These are phyloP conservation scores for Galago senegalensis DNA, from an alignment of 2,797 vertebrate genomes.

Conservation along the genomic window DNA sequence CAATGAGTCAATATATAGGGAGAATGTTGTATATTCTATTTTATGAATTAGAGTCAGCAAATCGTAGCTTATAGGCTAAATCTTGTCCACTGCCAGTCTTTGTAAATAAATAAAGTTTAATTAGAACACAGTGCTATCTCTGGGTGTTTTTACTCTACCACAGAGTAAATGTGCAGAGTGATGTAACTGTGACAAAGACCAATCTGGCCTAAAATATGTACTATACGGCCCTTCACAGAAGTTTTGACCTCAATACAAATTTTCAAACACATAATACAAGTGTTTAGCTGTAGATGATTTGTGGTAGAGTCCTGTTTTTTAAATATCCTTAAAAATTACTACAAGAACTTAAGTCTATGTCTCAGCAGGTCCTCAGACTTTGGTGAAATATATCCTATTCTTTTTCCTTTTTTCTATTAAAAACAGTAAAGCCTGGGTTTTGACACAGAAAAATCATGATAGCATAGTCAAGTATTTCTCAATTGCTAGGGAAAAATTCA, in stretches of 20 bases:
- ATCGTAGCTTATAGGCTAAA: not conserved
- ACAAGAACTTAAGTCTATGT: not conserved
- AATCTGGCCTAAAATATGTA: not conserved
- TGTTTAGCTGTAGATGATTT: not conserved
- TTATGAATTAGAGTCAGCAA: not conserved
- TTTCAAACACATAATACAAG: not conserved
- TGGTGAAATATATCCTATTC: not conserved
- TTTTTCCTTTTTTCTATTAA: not conserved
- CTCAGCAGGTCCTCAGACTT: not conserved
- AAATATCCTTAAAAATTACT: not conserved
- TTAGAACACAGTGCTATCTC: not conserved
- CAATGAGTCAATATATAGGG: no score
- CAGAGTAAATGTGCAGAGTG: not conserved
- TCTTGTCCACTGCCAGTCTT: no score
- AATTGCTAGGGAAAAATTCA: conserved; percentile 28
- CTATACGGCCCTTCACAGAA: not conserved
- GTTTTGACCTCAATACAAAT: not conserved
- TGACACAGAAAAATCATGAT: conserved; percentile 31
- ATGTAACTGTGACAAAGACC: not conserved
- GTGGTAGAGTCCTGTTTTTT: not conserved
- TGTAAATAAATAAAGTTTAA: no score
- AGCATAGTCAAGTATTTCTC: not conserved
- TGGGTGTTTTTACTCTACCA: not conserved
- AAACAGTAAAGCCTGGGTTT: not conserved
- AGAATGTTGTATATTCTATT: not conserved